Conservation (phyloP, 35 echinoderm and acorn worm species). For the Amphiura filiformis region DNA sequence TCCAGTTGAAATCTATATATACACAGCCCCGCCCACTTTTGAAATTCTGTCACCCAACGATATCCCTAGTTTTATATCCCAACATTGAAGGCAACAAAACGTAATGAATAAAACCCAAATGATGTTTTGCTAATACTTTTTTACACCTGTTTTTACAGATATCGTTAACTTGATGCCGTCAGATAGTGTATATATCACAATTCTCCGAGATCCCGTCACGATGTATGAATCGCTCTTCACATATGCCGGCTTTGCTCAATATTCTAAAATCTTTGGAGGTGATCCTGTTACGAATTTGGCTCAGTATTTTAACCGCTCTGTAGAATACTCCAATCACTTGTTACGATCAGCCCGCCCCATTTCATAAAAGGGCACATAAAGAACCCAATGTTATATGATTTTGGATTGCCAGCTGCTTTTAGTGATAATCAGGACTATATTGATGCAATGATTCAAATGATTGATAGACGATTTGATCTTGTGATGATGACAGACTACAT, state of each 20-base stretch:
- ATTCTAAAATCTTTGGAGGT: not conserved
- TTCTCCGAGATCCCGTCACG: constrained; percentile 65
- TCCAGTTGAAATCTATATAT: not conserved
- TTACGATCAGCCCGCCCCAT: not conserved
- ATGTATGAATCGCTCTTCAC: constrained; percentile 77
- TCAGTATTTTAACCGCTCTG: constrained; percentile 34
- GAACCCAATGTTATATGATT: constrained; percentile 74
- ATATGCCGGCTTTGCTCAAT: constrained; percentile 12
- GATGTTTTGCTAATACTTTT: not conserved
- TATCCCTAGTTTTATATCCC: not conserved
- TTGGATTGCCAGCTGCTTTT: constrained; percentile 40
- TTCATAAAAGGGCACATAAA: not conserved
- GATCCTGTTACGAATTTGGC: constrained; percentile 19
- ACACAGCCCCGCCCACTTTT: not conserved
- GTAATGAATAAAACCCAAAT: not conserved
- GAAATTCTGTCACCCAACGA: not conserved
- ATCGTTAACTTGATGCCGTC: constrained; percentile 54
- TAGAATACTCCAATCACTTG: not conserved
- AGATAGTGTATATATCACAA: constrained; percentile 57
- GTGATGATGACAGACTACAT: constrained; percentile 89
- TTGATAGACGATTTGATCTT: constrained; percentile 64
- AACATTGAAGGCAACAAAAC: no score
- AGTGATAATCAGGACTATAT: constrained; percentile 7
- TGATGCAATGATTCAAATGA: constrained; percentile 23
- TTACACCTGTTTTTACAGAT: constrained; percentile 26